Percentiles rank a stretch among this genome's conserved stretches.
phyloP scores from a whole-genome alignment of 2,888 invertebrate species.

The Troides oblongomaculatus region DNA sequence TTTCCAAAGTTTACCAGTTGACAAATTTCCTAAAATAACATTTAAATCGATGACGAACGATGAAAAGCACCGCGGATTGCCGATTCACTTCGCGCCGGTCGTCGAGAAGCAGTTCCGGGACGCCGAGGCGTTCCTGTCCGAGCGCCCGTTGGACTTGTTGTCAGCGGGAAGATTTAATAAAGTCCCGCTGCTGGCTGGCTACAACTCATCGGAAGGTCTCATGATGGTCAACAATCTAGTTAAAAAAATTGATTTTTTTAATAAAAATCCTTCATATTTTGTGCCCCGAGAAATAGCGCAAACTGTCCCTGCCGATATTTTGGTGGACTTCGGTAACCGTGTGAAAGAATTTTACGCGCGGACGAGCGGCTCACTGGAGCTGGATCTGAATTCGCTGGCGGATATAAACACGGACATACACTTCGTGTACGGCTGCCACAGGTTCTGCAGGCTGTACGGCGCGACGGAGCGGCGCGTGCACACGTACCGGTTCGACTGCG shows the following conservation, averaged over 20 bases:
- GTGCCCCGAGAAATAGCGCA: constrained; percentile 42
- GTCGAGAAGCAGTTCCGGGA: constrained; percentile 46
- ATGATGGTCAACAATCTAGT: constrained; percentile 32
- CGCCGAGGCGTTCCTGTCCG: constrained; percentile 42
- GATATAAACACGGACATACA: constrained; percentile 35
- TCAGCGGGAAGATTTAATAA: constrained; percentile 37
- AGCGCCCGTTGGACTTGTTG: constrained; percentile 41
- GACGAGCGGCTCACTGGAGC: constrained; percentile 35
- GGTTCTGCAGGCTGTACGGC: constrained; percentile 37
- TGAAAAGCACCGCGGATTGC: constrained; percentile 42
- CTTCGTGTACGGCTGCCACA: constrained; percentile 37
- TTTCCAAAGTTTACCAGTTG: constrained; percentile 37
- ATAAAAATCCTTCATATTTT: constrained; percentile 38
- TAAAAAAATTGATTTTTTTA: constrained; percentile 40
- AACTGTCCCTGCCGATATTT: constrained; percentile 32
- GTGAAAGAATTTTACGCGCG: constrained; percentile 42
- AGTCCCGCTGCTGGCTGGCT: constrained; percentile 46
- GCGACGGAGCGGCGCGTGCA: constrained; percentile 25
- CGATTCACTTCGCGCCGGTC: constrained; percentile 47
- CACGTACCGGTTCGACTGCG: constrained; percentile 43
- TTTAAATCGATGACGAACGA: constrained; percentile 39
- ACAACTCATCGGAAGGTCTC: constrained; percentile 46
- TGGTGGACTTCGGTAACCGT: constrained; percentile 36
- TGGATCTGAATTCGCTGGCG: constrained; percentile 32
- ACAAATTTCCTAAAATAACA: constrained; percentile 39